Conservation (phyloP, 2,888 invertebrate species). For the Malthinus flaveolus region DNA sequence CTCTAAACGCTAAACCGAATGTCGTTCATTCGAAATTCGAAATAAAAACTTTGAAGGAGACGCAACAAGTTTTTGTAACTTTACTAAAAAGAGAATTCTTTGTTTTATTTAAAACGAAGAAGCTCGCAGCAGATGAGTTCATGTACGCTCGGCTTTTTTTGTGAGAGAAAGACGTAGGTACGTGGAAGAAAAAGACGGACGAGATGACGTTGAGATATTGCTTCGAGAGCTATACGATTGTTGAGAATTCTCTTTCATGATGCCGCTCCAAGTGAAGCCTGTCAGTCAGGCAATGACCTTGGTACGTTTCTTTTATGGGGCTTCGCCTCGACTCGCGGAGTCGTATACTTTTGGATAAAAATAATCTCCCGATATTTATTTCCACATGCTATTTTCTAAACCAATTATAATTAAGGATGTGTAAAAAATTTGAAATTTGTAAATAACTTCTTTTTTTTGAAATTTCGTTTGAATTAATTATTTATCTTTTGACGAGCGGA, state of each 20-base stretch:
- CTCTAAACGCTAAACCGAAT: background rate
- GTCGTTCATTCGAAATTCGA: background rate
- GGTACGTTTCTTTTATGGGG: constrained; percentile 9
- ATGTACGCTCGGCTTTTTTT: background rate
- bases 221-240: constrained; percentile 12
- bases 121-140: background rate
- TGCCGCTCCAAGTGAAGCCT: constrained; percentile 22
- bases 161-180: background rate
- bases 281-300: constrained; percentile 33
- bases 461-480: too few relatives aligned
- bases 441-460: too few relatives aligned
- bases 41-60: background rate
- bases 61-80: constrained; percentile 19
- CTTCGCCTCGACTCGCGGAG: constrained; percentile 1
- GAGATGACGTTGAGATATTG: constrained; percentile 3
- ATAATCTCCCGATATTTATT: constrained; percentile 2
- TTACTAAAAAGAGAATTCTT: constrained; percentile 14
- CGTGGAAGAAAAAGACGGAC: constrained; percentile 6
- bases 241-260: constrained; percentile 17
- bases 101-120: constrained; percentile 5
- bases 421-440: background rate
- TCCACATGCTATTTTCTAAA: constrained; percentile 1
- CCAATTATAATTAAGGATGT: constrained; percentile 5
- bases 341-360: constrained; percentile 10
- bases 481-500: too few relatives aligned